Percentiles rank a stretch among this genome's conserved stretches.
phyloP scores from a whole-genome alignment of 2,888 invertebrate species.

The Patella depressa region DNA sequence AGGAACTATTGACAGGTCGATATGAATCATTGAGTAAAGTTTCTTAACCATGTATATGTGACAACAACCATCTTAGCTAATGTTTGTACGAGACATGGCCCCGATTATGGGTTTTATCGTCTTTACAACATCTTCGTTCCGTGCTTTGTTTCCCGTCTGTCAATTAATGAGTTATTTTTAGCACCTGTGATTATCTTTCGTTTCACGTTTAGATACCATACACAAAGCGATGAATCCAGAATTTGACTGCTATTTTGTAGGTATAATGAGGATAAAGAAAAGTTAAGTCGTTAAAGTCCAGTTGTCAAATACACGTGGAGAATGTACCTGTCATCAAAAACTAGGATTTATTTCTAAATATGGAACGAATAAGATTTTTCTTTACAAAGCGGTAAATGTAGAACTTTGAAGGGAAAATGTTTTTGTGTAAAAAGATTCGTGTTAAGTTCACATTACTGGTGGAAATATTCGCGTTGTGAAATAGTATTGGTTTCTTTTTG shows the following conservation, averaged over 20 bases:
- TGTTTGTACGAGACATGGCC: no score
- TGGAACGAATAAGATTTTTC: conserved; percentile 10
- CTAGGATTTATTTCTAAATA: conserved; percentile 4
- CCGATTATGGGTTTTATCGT: no score
- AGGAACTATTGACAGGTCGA: no score
- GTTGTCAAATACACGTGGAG: conserved; percentile 7
- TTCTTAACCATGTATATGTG: no score
- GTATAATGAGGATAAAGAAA: not conserved
- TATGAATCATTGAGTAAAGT: no score
- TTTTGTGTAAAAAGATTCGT: not conserved
- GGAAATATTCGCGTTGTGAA: no score
- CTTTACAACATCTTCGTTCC: not conserved
- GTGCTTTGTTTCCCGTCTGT: not conserved
- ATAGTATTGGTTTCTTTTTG: no score
- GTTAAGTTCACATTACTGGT: not conserved
- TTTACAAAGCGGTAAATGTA: conserved; percentile 7
- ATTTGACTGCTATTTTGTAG: conserved; percentile 7
- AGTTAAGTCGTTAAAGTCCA: not conserved
- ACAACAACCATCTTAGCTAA: no score
- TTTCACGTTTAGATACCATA: conserved; percentile 9
- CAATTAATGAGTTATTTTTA: conserved; percentile 9
- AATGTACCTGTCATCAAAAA: not conserved
- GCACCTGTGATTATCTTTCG: not conserved
- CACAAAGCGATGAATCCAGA: conserved; percentile 8
- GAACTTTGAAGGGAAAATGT: not conserved